These are phyloP conservation scores for Tamandua tetradactyla DNA, from an alignment of 2,797 vertebrate species.

Conservation along the genomic window DNA sequence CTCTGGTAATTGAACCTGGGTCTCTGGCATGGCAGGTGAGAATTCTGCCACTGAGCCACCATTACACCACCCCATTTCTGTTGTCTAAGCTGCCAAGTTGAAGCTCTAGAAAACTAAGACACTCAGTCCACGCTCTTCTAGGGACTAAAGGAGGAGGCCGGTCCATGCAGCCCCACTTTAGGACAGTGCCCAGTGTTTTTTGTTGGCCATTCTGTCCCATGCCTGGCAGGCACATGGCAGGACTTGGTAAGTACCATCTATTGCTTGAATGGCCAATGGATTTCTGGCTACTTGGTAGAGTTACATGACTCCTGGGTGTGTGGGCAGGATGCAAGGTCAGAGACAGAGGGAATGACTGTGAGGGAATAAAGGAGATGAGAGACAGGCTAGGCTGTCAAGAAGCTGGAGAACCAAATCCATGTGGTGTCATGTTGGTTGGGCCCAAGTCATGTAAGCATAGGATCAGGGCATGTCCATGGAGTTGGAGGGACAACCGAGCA, in stretches of 20 bases:
- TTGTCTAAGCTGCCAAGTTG: too few relatives aligned
- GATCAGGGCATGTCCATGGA: not conserved
- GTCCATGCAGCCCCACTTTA: not conserved
- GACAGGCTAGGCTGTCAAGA: not conserved
- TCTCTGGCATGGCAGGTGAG: too few relatives aligned
- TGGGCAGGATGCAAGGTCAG: not conserved
- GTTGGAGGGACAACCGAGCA: not conserved
- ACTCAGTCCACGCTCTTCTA: not conserved
- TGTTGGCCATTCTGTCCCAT: not conserved
- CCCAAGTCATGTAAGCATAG: not conserved
- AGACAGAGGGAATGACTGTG: not conserved
- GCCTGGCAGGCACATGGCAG: not conserved
- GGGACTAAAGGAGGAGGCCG: not conserved
- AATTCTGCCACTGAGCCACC: too few relatives aligned
- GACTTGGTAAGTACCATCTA: not conserved
- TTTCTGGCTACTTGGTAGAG: not conserved
- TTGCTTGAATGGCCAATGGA: not conserved
- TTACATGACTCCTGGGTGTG: not conserved
- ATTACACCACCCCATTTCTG: too few relatives aligned
- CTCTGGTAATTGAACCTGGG: too few relatives aligned
- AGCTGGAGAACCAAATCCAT: not conserved
- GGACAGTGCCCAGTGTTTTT: not conserved
- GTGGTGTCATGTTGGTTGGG: too few relatives aligned
- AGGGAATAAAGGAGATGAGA: not conserved
- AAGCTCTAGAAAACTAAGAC: too few relatives aligned